Base-by-base conservation (phyloP, 2,888 invertebrate genomes). In the Amphipyra tragopoginis region DNA sequence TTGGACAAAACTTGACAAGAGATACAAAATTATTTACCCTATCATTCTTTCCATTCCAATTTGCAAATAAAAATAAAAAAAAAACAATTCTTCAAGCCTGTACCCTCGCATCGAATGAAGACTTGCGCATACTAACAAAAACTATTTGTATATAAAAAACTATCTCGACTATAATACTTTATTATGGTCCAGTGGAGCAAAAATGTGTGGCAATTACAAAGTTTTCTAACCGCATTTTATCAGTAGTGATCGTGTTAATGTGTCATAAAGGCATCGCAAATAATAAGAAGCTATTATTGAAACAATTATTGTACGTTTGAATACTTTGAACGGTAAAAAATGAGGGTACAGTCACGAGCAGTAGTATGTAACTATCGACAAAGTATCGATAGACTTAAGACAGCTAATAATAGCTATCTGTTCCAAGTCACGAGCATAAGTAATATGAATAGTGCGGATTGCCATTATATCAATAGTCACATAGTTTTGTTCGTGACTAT, bases 141-240 rank as follows among this genome's bases (percentile, higher is more conserved):
- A 67, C 14, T 67, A 73, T 55, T 65, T 52, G 54, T 72, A 55
- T 70, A 75, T 50, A 79, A 79, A 29, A 72, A 79, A 72, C 60
- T 39, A 56, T 50, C 60, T 43, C 47, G 21, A 10, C 48, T 52
- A 57, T 64, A 71, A 66, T 67, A 72, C 67, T 64, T 72, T 68
- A 68, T 62, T 70, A 73, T 71, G 80, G 75, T 81, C 72, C 59
- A 69, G 50, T 76, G 72, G 48, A 74, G 60, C 79, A 79, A 72
- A 73, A 67, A 79, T 81, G 71, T 75, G 68, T 49, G 40, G 71
- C 49, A 78, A 76, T 79, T 77, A 72, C 58, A 60, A 66, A 66
- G 70, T 70, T 80, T 80, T 80, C 78, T 80, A 66, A 70, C 58
- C 49, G 71, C 71, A 70, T 61, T 72, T 72, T 60, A 72, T 72